Evolutionary conservation across 2,888 invertebrate species (phyloP).

Genomic region (Tenthredo notha): DNA sequence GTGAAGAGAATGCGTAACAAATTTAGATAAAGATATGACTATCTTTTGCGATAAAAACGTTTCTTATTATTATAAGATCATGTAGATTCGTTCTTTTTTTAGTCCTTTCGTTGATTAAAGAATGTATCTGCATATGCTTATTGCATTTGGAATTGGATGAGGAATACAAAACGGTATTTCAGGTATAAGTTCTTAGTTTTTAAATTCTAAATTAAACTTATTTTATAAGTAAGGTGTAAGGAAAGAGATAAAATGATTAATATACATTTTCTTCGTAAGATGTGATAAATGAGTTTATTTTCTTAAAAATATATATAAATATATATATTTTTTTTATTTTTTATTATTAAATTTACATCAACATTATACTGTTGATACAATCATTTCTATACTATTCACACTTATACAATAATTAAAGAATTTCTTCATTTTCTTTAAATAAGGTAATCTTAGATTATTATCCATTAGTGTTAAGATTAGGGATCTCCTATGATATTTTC

Average conservation of each 20-base stretch:
- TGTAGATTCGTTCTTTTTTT: background rate
- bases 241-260: conserved; percentile 46
- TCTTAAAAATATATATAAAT: background rate
- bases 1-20: background rate
- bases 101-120: background rate
- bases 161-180: background rate
- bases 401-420: conserved; percentile 11
- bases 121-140: background rate
- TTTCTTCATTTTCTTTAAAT: conserved; percentile 5
- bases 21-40: background rate
- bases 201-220: conserved; percentile 7
- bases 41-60: background rate
- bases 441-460: conserved; percentile 41
- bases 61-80: background rate
- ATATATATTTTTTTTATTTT: too few relatives aligned
- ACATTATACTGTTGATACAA: conserved; percentile 47
- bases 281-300: conserved; percentile 30
- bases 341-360: conserved; percentile 44
- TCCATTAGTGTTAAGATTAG: background rate
- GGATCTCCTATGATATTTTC: background rate
- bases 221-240: conserved; percentile 26
- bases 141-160: background rate
- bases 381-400: background rate
- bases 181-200: background rate
- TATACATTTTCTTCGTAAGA: background rate